Evolutionary conservation across 2,113 vertebrate genomes (phyloP), one percentile per base, ranked within the genome.

Genomic region (Channa maculata): DNA sequence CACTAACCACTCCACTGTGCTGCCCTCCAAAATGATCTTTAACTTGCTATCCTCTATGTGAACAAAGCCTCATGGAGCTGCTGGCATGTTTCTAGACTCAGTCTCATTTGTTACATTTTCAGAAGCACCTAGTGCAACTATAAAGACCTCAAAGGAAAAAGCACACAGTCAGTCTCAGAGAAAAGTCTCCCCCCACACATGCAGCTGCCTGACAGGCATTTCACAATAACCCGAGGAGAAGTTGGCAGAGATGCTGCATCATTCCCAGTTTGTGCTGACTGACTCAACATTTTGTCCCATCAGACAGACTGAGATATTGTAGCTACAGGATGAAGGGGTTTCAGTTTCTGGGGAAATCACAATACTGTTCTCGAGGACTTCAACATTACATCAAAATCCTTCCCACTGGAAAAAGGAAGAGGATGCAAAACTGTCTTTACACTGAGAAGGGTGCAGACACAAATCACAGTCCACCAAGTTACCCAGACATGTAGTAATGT

Each of bases 201-300:
- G 8, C 24, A 39, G 53, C 36, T 39, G 57, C 49, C 69, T 74
- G 69, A 71, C 61, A 70, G 63, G 24, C 38, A 5, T 33, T 67
- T 68, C 51, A 68, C 33, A 62, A 39, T 64, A 66, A 67, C 57
- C 24, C 1, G 6, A 52, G 60, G 50, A 62, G 48, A 86, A 66
- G 57, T 63, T 75, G 79, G 78, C 73, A 63, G 67, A 57, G 72
- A 54, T 67, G 71, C 76, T 68, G 65, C 78, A 77, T 89, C 80
- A 68, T 41, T 79, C 68, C 71, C 59, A 62, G 57, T 63, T 75
- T 67, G 43, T 74, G 53, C 82, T 83, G 70, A 65, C 79, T 90
- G 76, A 83, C 73, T 90, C 80, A 83, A 75, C 71, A 52, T 69
- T 89, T 83, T 77, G 63, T 86, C 81, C 83, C 87, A 74, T 87